A percentile compares a stretch with the other conserved stretches of the same genome.
These are phyloP conservation scores for Drosophila fungiperda DNA, from an alignment of 2,888 invertebrate genomes.

Conservation along the genomic window DNA sequence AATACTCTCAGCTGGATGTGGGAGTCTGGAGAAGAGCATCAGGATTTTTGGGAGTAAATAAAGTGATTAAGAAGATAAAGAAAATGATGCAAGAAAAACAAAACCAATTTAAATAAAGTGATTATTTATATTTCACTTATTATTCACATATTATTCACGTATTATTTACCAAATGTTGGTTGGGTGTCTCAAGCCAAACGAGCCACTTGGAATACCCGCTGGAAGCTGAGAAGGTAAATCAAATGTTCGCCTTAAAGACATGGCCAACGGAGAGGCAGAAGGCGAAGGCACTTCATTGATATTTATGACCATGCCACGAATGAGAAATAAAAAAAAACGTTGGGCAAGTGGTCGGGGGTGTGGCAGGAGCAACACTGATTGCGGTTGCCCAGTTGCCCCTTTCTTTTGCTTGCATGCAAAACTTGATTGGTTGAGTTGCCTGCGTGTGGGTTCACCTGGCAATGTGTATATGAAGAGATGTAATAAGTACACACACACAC, in stretches of 20 bases:
- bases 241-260: constrained; percentile 22
- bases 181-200: background rate
- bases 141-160: background rate
- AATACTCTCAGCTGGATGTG: constrained; percentile 22
- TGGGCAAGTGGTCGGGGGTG: background rate
- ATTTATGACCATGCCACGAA: constrained; percentile 59
- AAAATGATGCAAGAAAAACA: too few relatives aligned
- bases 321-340: background rate
- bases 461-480: constrained; percentile 11
- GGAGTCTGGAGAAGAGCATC: background rate
- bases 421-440: constrained; percentile 47
- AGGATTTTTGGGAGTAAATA: background rate
- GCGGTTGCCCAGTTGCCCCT: constrained; percentile 30
- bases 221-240: background rate
- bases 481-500: constrained; percentile 26
- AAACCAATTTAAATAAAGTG: too few relatives aligned
- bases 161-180: background rate
- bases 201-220: background rate
- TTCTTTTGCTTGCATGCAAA: constrained; percentile 35
- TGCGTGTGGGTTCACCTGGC: constrained; percentile 31
- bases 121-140: background rate
- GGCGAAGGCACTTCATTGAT: constrained; percentile 63
- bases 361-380: constrained; percentile 30
- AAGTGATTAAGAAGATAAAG: background rate
- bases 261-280: constrained; percentile 10